These are phyloP conservation scores for Drosophila ustulata DNA, from an alignment of 2,888 invertebrate species.

Conservation along the genomic window DNA sequence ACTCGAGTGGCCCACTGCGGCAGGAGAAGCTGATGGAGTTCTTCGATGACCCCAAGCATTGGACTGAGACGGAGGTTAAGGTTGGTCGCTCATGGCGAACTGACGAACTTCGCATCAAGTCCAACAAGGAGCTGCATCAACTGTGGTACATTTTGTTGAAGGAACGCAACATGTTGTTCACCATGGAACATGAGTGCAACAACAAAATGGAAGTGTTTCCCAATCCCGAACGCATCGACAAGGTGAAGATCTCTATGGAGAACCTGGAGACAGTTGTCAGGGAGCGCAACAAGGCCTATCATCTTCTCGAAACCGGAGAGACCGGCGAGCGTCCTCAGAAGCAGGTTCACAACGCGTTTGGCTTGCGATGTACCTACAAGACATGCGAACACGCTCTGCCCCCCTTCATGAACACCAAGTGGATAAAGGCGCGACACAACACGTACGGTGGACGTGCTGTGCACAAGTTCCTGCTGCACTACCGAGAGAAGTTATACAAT, in stretches of 20 bases:
- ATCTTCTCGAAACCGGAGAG: constrained; percentile 94
- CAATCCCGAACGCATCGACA: constrained; percentile 96
- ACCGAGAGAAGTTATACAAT: constrained; percentile 89
- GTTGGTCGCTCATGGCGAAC: constrained; percentile 94
- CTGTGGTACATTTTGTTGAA: constrained; percentile 96
- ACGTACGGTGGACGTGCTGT: constrained; percentile 88
- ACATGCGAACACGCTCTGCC: constrained; percentile 89
- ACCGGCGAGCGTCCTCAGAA: constrained; percentile 91
- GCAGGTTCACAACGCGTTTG: constrained; percentile 87
- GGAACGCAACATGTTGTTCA: constrained; percentile 98
- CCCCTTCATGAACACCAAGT: constrained; percentile 88
- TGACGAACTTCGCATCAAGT: constrained; percentile 97
- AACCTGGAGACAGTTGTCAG: constrained; percentile 95
- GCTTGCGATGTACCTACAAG: constrained; percentile 87
- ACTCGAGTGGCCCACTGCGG: constrained; percentile 42
- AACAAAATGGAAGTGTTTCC: constrained; percentile 90
- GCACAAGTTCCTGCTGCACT: constrained; percentile 87
- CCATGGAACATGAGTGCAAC: constrained; percentile 95
- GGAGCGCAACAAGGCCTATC: constrained; percentile 96
- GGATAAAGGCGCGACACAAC: constrained; percentile 87
- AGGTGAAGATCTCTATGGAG: constrained; percentile 97
- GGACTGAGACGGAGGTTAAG: constrained; percentile 91
- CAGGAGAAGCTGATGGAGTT: constrained; percentile 90
- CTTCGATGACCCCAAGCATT: constrained; percentile 94
- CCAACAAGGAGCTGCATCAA: constrained; percentile 97